Evolutionary conservation across 2,113 vertebrate genomes (phyloP).

Genomic region (Nothoprocta pentlandii): DNA sequence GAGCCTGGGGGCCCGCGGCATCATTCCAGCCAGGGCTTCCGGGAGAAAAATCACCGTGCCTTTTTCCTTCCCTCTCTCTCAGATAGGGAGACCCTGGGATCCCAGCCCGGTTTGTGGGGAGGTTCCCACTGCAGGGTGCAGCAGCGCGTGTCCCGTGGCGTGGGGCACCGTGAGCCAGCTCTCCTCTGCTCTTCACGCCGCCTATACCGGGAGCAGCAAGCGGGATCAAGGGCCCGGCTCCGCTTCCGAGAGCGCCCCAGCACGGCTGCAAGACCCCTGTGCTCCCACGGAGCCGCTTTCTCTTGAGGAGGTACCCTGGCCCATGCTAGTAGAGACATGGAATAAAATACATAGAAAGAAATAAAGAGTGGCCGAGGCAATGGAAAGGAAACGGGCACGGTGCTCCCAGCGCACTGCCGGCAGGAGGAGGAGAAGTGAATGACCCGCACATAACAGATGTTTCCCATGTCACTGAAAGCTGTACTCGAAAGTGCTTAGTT

Average conservation of each 20-base stretch:
- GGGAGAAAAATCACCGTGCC: not conserved
- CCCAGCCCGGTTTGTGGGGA: not conserved
- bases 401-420: not conserved
- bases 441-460: not conserved
- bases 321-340: not conserved
- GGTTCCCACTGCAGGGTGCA: not conserved
- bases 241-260: not conserved
- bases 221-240: not conserved
- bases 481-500: slow-evolving; percentile 12
- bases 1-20: not conserved
- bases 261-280: too few relatives aligned
- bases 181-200: not conserved
- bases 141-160: rapidly evolving
- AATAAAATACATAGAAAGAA: not conserved
- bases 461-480: slow-evolving; percentile 24
- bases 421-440: not conserved
- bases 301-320: not conserved
- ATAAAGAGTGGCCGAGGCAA: not conserved
- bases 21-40: not conserved
- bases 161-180: not conserved
- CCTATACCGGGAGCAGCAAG: not conserved
- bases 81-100: not conserved
- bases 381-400: not conserved
- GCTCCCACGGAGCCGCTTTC: too few relatives aligned
- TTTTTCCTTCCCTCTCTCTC: not conserved